Percentiles rank a stretch among this genome's conserved stretches.
Conservation (phyloP, 2,888 invertebrate genomes). For the Epinotia ramella region DNA sequence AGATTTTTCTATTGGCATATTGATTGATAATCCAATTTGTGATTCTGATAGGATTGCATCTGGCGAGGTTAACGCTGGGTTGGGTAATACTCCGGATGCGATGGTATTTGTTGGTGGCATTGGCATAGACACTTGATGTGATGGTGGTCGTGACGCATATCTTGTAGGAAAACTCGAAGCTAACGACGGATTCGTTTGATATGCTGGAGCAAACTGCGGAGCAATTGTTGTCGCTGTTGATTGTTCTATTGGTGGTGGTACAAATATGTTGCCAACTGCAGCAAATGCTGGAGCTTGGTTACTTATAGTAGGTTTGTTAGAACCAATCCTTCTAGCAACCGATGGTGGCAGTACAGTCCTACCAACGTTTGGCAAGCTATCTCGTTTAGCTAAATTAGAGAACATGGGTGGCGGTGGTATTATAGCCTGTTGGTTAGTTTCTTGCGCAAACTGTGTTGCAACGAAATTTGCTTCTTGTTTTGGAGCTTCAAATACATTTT, state of each 20-base stretch:
- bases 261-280: conserved; percentile 65
- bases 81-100: neutral
- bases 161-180: conserved; percentile 1
- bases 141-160: conserved; percentile 4
- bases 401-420: conserved; percentile 80
- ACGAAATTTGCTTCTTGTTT: conserved; percentile 1
- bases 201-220: neutral
- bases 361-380: conserved; percentile 56
- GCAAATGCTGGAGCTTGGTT: conserved; percentile 54
- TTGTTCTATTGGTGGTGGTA: conserved; percentile 56
- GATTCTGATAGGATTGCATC: neutral
- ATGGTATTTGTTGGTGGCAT: neutral
- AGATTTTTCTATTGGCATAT: neutral
- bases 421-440: conserved; percentile 50
- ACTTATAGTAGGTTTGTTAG: conserved; percentile 70
- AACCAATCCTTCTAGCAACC: conserved; percentile 72
- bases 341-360: conserved; percentile 75
- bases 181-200: neutral
- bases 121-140: conserved; percentile 8
- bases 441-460: conserved; percentile 22
- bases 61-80: neutral
- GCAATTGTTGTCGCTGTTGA: neutral
- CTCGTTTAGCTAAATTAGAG: conserved; percentile 61
- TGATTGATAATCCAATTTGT: conserved; percentile 1
- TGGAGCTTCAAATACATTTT: conserved; percentile 43